Percentiles rank a stretch among this genome's conserved stretches.
These are phyloP conservation scores for Daboia siamensis DNA, from an alignment of 2,113 vertebrate genomes.

Conservation along the genomic window DNA sequence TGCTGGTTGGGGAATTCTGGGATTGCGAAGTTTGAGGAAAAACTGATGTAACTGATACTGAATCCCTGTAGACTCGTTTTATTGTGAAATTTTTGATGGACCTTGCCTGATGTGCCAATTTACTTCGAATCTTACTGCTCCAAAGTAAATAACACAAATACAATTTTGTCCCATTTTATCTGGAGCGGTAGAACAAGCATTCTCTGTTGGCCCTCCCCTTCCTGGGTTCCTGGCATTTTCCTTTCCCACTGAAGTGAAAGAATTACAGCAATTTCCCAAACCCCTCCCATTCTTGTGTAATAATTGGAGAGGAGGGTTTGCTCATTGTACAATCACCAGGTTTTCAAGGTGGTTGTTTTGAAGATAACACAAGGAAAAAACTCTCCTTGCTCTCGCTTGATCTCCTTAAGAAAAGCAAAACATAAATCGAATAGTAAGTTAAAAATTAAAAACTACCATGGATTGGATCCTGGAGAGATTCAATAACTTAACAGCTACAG, in stretches of 20 bases:
- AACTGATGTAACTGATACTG: too few species aligned
- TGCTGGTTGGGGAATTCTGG: too few species aligned
- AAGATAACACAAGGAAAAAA: neutral
- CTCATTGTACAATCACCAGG: neutral
- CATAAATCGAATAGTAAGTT: neutral
- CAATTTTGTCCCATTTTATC: neutral
- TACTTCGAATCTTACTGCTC: neutral
- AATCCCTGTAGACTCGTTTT: too few species aligned
- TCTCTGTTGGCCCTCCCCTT: neutral
- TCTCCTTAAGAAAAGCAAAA: neutral
- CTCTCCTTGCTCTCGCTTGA: neutral
- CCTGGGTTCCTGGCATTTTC: neutral
- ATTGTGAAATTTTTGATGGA: too few species aligned
- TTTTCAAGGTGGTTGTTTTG: neutral
- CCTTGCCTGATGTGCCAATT: too few species aligned
- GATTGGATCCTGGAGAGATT: neutral
- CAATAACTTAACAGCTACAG: neutral
- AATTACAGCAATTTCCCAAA: neutral
- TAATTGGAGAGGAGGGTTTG: neutral
- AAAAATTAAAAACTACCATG: neutral
- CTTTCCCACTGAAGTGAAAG: neutral
- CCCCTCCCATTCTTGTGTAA: neutral
- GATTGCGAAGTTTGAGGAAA: too few species aligned
- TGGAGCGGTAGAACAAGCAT: neutral
- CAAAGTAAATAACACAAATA: neutral